Conservation (phyloP, 2,888 invertebrate species). For the Entomobrya proxima region DNA sequence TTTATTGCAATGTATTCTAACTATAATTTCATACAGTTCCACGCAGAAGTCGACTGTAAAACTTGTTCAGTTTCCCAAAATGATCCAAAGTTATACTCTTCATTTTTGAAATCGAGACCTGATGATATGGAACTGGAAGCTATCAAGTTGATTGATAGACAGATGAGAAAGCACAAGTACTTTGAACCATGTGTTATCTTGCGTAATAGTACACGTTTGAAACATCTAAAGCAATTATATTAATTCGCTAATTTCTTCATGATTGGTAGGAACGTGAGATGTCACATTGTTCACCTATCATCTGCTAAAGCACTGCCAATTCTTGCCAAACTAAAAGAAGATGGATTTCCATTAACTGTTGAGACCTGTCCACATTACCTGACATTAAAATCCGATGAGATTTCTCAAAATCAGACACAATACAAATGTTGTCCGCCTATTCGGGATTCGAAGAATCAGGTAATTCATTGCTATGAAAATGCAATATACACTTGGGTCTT, state of each 20-base stretch:
- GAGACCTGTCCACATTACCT: constrained; percentile 88
- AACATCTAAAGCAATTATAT: too few relatives aligned
- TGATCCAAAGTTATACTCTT: constrained; percentile 82
- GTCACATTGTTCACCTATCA: constrained; percentile 85
- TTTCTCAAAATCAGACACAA: constrained; percentile 83
- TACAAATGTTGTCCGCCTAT: constrained; percentile 87
- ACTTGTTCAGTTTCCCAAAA: constrained; percentile 57
- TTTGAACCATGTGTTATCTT: too few relatives aligned
- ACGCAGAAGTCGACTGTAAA: constrained; percentile 82
- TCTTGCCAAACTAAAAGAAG: constrained; percentile 80
- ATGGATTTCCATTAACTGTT: constrained; percentile 82
- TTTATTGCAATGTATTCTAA: too few relatives aligned
- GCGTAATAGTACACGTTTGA: too few relatives aligned
- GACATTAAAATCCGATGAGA: constrained; percentile 82
- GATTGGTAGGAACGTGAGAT: constrained; percentile 78
- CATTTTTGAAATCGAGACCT: constrained; percentile 83
- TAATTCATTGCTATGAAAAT: constrained; percentile 73
- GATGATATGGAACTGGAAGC: constrained; percentile 84
- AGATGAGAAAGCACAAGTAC: constrained; percentile 81
- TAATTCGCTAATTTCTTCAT: constrained; percentile 13
- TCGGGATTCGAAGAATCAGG: constrained; percentile 81
- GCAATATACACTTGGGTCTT: too few relatives aligned
- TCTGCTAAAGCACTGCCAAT: constrained; percentile 81
- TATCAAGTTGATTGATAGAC: constrained; percentile 81
- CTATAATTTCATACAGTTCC: too few relatives aligned